phyloP scores from a whole-genome alignment of 2,888 invertebrate genomes.

The Amblyteles armatorius region DNA sequence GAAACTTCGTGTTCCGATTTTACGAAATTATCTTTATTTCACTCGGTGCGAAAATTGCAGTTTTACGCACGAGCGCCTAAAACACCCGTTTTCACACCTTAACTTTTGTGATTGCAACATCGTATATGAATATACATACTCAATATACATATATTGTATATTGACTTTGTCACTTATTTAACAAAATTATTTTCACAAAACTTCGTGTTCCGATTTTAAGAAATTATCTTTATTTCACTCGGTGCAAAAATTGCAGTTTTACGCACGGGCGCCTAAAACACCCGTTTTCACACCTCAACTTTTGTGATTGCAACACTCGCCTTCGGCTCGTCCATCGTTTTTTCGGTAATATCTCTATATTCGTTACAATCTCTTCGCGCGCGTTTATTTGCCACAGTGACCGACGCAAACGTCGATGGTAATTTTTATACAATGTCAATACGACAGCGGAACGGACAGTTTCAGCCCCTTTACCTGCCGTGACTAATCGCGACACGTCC shows the following conservation, averaged over 20 bases:
- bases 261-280: too few species aligned
- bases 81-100: too few species aligned
- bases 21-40: too few species aligned
- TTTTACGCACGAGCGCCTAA: too few species aligned
- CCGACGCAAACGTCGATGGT: conserved; percentile 6
- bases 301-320: too few species aligned
- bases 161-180: neutral
- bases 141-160: too few species aligned
- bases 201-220: neutral
- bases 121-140: too few species aligned
- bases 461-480: neutral
- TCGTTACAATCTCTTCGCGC: neutral
- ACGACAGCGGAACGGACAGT: neutral
- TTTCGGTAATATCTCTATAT: neutral
- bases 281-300: too few species aligned
- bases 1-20: neutral
- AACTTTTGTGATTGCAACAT: too few species aligned
- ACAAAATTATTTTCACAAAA: neutral
- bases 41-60: too few species aligned
- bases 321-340: neutral
- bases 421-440: neutral
- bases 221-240: too few species aligned
- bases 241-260: too few species aligned
- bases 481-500: conserved; percentile 9
- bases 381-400: neutral